phyloP scores from a whole-genome alignment of 92 coral and sea anemone species.

The Bergia sp. region DNA sequence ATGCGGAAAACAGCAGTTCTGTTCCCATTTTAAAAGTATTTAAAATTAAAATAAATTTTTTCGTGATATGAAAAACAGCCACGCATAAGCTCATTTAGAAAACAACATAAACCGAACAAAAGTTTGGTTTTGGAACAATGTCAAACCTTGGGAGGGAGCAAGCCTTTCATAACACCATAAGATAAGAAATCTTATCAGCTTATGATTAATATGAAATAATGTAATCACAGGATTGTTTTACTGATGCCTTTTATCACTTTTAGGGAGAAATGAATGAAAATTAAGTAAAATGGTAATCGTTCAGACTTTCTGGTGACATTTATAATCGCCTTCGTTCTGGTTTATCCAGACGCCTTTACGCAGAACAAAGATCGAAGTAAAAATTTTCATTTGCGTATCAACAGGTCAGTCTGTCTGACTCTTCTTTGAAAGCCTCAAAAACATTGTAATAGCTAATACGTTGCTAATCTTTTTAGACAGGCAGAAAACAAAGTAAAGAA shows the following conservation, averaged over 20 bases:
- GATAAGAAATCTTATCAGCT: neutral
- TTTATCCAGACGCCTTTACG: neutral
- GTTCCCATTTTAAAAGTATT: too few relatives aligned
- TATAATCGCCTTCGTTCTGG: neutral
- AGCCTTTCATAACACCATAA: neutral
- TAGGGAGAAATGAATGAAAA: neutral
- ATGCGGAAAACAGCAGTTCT: too few relatives aligned
- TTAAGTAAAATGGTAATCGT: neutral
- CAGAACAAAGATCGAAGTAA: neutral
- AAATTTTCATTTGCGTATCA: neutral
- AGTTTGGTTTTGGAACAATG: too few relatives aligned
- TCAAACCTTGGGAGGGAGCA: too few relatives aligned
- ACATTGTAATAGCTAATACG: neutral
- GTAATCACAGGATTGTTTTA: neutral
- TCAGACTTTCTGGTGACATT: neutral
- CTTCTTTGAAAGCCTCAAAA: neutral
- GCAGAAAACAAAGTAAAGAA: neutral
- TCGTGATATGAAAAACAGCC: too few relatives aligned
- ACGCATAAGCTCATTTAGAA: too few relatives aligned
- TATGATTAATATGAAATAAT: too few relatives aligned
- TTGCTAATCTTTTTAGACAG: neutral
- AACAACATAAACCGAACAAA: too few relatives aligned
- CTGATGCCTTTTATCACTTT: neutral
- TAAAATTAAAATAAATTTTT: too few relatives aligned
- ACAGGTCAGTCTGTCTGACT: neutral